Conservation (phyloP, 2,797 vertebrate genomes). For the Ctenopoma multispine region DNA sequence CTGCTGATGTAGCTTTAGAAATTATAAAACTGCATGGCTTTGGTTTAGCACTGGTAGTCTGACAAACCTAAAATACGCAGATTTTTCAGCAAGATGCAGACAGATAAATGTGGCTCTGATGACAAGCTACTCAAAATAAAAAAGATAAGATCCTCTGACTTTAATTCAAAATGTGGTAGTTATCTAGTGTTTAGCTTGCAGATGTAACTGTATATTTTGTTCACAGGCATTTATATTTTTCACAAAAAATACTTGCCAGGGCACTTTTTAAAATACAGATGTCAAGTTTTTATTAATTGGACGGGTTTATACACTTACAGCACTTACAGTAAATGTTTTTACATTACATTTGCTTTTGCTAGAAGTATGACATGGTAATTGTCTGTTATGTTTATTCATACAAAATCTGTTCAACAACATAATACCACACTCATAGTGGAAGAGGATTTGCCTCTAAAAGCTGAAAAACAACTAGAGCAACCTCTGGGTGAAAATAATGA, state of each 20-base stretch:
- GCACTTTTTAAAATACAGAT: neutral
- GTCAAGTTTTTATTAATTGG: neutral
- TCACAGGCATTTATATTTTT: neutral
- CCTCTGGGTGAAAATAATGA: no score
- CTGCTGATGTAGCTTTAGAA: constrained; percentile 56
- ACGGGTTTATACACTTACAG: neutral
- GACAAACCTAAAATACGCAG: constrained; percentile 34
- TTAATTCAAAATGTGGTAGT: neutral
- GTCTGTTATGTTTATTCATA: no score
- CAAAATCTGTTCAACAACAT: no score
- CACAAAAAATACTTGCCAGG: neutral
- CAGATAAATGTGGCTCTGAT: constrained; percentile 39
- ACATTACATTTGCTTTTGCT: no score
- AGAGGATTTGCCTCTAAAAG: no score
- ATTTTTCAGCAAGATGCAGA: constrained; percentile 44
- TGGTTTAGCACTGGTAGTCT: constrained; percentile 11
- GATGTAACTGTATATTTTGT: neutral
- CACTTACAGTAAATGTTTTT: no score
- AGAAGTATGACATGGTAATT: no score
- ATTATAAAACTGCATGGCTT: constrained; percentile 17
- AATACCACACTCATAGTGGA: no score
- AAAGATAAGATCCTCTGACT: constrained; percentile 18
- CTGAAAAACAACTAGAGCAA: no score
- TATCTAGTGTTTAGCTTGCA: neutral
- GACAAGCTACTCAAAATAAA: constrained; percentile 8